Evolutionary conservation across 1,140 invertebrate genomes (phyloP).

Genomic region (Aricia agestis): DNA sequence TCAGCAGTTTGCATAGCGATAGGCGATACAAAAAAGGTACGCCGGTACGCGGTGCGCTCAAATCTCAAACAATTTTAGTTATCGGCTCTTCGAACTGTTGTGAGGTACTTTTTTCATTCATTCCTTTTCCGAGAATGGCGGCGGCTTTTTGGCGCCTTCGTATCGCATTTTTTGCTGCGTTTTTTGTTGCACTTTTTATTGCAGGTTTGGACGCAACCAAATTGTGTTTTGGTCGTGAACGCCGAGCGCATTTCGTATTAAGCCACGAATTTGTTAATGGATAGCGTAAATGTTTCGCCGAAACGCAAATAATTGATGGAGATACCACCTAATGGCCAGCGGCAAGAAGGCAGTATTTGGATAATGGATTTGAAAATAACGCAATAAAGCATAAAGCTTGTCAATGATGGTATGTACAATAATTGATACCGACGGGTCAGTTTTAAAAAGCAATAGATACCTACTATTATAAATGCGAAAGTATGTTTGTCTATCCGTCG

Average conservation of each 20-base stretch:
- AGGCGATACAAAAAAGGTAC: not conserved
- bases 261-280: slow-evolving; percentile 7
- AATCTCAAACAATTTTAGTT: slow-evolving; percentile 55
- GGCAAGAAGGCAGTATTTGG: not conserved
- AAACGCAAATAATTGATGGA: not conserved
- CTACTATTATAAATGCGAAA: too few relatives aligned
- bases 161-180: slow-evolving; percentile 37
- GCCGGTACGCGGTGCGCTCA: not conserved
- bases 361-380: too few relatives aligned
- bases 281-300: not conserved
- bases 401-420: too few relatives aligned
- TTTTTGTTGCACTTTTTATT: slow-evolving; percentile 32
- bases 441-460: too few relatives aligned
- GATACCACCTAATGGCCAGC: not conserved
- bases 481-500: too few relatives aligned
- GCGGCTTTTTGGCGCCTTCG: slow-evolving; percentile 68
- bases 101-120: slow-evolving; percentile 58
- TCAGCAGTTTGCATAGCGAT: not conserved
- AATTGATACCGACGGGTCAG: too few relatives aligned
- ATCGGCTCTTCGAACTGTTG: slow-evolving; percentile 63
- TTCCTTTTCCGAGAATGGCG: slow-evolving; percentile 59
- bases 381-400: too few relatives aligned
- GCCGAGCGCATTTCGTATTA: not conserved
- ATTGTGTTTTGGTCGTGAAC: slow-evolving; percentile 38
- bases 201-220: slow-evolving; percentile 1